phyloP scores from a whole-genome alignment of 2,888 invertebrate species.

The Dryococelus australis region DNA sequence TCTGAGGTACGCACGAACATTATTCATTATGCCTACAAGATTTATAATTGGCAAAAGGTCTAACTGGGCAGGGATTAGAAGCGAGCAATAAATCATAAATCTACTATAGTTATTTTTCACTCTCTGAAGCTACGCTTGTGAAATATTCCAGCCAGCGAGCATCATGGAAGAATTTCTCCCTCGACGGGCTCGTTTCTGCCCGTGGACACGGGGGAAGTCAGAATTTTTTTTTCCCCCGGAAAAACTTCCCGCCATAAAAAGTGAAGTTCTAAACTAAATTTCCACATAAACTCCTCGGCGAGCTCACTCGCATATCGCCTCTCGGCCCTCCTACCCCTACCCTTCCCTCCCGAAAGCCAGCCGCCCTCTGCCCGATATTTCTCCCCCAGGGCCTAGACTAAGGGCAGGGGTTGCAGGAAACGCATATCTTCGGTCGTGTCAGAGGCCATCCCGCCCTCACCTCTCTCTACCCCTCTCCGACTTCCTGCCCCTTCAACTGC shows the following conservation, averaged over 20 bases:
- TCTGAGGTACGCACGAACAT: too few relatives aligned
- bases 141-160: background rate
- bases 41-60: too few relatives aligned
- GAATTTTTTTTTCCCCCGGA: background rate
- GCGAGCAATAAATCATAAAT: too few relatives aligned
- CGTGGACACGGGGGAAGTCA: background rate
- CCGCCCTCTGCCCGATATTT: background rate
- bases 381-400: background rate
- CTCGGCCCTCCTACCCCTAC: background rate
- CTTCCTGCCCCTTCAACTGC: too few relatives aligned
- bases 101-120: too few relatives aligned
- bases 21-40: too few relatives aligned
- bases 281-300: constrained; percentile 9
- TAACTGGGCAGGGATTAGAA: too few relatives aligned
- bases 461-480: too few relatives aligned
- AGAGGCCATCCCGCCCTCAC: background rate
- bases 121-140: background rate
- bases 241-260: constrained; percentile 16
- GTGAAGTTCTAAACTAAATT: constrained; percentile 16
- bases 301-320: constrained; percentile 1
- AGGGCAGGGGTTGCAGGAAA: background rate
- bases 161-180: background rate
- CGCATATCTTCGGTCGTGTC: constrained; percentile 3
- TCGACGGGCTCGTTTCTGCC: background rate
- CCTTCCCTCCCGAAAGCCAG: background rate